Conservation (phyloP, 2,113 vertebrate genomes). For the Dicentrarchus labrax region DNA sequence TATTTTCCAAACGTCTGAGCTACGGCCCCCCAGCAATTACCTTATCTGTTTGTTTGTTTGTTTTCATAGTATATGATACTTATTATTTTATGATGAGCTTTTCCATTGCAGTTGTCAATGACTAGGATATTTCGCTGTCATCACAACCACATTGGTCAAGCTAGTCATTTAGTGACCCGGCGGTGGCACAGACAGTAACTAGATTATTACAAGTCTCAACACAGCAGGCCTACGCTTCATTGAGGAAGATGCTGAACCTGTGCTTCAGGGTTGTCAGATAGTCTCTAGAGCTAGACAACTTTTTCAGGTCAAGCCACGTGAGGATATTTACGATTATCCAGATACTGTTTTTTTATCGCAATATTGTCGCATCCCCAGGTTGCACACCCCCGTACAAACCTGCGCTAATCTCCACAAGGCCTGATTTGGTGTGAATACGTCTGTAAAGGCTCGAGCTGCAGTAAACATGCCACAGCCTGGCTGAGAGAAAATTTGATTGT, state of each 20-base stretch:
- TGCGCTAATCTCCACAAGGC: no score
- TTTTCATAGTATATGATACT: no score
- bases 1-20: not conserved
- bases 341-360: not conserved
- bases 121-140: not conserved
- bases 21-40: no score
- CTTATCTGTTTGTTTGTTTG: no score
- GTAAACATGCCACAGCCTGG: no score
- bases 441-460: no score
- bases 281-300: no score
- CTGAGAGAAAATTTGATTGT: no score
- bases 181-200: not conserved
- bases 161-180: not conserved
- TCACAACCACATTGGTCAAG: not conserved
- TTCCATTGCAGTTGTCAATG: not conserved
- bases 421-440: no score
- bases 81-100: not conserved
- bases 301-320: no score
- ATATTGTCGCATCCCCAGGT: no score
- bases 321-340: not conserved
- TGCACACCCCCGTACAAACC: no score
- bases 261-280: not conserved
- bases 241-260: not conserved
- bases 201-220: not conserved
- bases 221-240: not conserved